phyloP scores from a whole-genome alignment of 1,140 invertebrate genomes.

The Cephus cinctus region DNA sequence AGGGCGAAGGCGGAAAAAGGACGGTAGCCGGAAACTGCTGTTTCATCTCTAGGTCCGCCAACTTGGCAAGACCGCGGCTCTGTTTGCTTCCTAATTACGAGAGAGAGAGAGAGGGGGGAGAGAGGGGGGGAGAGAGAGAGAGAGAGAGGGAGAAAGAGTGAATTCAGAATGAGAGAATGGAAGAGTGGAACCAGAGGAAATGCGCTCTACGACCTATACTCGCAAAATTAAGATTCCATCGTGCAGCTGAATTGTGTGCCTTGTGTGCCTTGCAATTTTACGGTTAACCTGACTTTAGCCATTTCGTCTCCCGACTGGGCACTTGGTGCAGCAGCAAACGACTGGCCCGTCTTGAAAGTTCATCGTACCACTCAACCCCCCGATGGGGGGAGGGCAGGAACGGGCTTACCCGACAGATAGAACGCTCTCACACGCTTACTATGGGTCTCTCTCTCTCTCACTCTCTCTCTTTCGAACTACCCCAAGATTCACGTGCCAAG shows the following conservation, averaged over 20 bases:
- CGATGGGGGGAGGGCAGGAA: no score
- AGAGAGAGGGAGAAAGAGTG: background rate
- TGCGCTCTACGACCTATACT: constrained; percentile 20
- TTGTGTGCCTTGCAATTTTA: constrained; percentile 41
- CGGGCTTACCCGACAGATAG: no score
- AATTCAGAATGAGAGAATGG: background rate
- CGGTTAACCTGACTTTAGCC: constrained; percentile 36
- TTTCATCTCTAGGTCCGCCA: constrained; percentile 42
- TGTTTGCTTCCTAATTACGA: constrained; percentile 46
- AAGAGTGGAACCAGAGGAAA: constrained; percentile 10
- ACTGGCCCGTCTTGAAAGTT: no score
- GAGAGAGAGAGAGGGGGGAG: constrained; percentile 29
- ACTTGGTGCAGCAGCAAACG: no score
- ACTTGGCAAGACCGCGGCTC: constrained; percentile 39
- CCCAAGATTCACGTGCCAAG: no score
- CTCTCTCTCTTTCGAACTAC: no score
- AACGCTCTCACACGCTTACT: no score
- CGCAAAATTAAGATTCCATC: constrained; percentile 42
- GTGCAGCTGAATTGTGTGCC: constrained; percentile 30
- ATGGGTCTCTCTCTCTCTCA: no score
- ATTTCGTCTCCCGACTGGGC: constrained; percentile 4
- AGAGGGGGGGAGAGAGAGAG: background rate
- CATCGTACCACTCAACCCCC: no score
- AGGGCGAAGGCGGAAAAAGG: constrained; percentile 22
- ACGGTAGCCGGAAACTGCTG: constrained; percentile 39